phyloP scores from a whole-genome alignment of 2,888 invertebrate genomes.

The Anticlea derivata region DNA sequence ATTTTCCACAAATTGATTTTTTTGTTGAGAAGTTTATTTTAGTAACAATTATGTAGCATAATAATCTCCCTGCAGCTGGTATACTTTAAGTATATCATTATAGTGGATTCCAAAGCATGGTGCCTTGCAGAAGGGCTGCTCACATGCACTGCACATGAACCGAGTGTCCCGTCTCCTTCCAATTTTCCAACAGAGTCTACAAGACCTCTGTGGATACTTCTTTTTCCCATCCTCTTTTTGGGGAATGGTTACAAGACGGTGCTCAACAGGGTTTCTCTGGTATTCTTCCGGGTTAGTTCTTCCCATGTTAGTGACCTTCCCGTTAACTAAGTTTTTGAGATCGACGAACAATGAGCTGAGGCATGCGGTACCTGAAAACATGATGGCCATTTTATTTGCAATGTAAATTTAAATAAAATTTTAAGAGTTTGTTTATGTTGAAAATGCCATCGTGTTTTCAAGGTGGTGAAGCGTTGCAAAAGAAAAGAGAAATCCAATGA shows the following conservation, averaged over 20 bases:
- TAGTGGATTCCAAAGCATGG: constrained; percentile 80
- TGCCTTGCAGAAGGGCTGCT: constrained; percentile 78
- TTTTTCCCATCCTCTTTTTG: constrained; percentile 82
- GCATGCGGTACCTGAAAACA: constrained; percentile 82
- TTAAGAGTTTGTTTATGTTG: constrained; percentile 63
- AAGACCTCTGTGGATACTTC: constrained; percentile 81
- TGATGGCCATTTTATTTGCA: constrained; percentile 80
- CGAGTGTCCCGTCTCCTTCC: constrained; percentile 77
- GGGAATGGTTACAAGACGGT: constrained; percentile 78
- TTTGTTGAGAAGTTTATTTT: no score
- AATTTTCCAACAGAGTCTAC: constrained; percentile 78
- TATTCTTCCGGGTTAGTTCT: constrained; percentile 64
- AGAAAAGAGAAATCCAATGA: constrained; percentile 67
- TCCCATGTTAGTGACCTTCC: constrained; percentile 68
- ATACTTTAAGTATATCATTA: constrained; percentile 73
- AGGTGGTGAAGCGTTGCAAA: constrained; percentile 67
- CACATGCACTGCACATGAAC: constrained; percentile 79
- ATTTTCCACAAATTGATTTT: no score
- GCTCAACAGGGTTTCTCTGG: constrained; percentile 61
- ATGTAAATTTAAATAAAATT: constrained; percentile 37
- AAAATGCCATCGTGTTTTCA: constrained; percentile 84
- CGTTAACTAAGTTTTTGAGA: constrained; percentile 80
- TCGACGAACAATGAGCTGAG: constrained; percentile 78
- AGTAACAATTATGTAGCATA: constrained; percentile 64
- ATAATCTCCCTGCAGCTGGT: constrained; percentile 74